These are phyloP conservation scores for Choreutis nemorana DNA, from an alignment of 2,888 invertebrate genomes.

Conservation along the genomic window DNA sequence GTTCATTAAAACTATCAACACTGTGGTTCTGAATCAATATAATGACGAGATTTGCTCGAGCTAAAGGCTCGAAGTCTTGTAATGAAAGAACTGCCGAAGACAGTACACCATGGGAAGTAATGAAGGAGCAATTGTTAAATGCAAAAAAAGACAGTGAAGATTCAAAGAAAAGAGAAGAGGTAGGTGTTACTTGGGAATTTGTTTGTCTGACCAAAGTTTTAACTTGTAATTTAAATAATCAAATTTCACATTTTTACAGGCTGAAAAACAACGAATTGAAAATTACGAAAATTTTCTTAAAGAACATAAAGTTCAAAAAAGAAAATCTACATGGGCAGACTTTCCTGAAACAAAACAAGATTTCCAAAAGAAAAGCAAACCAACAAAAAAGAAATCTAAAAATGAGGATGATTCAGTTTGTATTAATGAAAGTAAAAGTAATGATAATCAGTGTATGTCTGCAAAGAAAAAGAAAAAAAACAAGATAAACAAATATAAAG, in stretches of 20 bases:
- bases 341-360: slow-evolving; percentile 48
- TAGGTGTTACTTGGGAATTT: slow-evolving; percentile 10
- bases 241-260: slow-evolving; percentile 44
- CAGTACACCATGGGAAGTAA: slow-evolving; percentile 76
- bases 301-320: slow-evolving; percentile 49
- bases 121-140: slow-evolving; percentile 70
- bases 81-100: slow-evolving; percentile 74
- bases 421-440: slow-evolving; percentile 5
- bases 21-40: too few relatives aligned
- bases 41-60: slow-evolving; percentile 80
- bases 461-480: slow-evolving; percentile 5
- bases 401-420: slow-evolving; percentile 9
- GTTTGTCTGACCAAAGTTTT: neutral
- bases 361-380: slow-evolving; percentile 11
- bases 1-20: too few relatives aligned
- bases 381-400: slow-evolving; percentile 14
- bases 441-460: too few relatives aligned
- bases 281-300: slow-evolving; percentile 61
- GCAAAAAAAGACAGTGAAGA: slow-evolving; percentile 55
- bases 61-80: slow-evolving; percentile 77
- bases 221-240: too few relatives aligned
- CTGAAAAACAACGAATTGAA: slow-evolving; percentile 52
- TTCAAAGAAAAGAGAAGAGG: slow-evolving; percentile 40
- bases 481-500: slow-evolving; percentile 18
- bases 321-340: slow-evolving; percentile 63